A percentile compares a stretch with the other conserved stretches of the same genome.
These are phyloP conservation scores for Lypha dubia DNA, from an alignment of 2,888 invertebrate genomes.

Conservation along the genomic window DNA sequence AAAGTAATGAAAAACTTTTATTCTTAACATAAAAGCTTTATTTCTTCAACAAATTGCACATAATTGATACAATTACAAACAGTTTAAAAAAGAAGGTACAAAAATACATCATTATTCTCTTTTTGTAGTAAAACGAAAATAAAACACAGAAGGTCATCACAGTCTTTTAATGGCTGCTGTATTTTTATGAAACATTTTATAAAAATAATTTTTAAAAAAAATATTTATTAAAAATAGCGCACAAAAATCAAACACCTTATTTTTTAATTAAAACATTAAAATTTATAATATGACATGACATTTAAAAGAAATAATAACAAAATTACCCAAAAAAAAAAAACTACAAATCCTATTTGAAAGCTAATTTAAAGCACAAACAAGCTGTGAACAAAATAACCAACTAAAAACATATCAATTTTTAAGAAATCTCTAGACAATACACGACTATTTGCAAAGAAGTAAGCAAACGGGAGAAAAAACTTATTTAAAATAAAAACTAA, in stretches of 20 bases:
- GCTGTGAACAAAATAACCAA: conserved; percentile 32
- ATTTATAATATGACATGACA: conserved; percentile 69
- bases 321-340: conserved; percentile 25
- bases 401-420: conserved; percentile 67
- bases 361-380: conserved; percentile 60
- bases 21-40: no score
- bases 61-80: no score
- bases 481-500: conserved; percentile 25
- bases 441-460: conserved; percentile 42
- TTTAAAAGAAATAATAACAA: conserved; percentile 54
- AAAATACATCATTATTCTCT: no score
- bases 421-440: conserved; percentile 71
- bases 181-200: neutral
- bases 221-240: no score
- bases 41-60: no score
- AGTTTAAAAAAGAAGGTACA: no score
- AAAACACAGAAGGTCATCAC: conserved; percentile 18
- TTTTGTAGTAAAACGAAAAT: no score
- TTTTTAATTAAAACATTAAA: conserved; percentile 71
- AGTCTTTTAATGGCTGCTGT: neutral
- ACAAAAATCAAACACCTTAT: conserved; percentile 8
- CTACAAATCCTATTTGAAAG: conserved; percentile 28
- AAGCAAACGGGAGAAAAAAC: conserved; percentile 15
- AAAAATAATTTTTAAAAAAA: no score
- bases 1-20: no score